A percentile compares a stretch with the other conserved stretches of the same genome.
phyloP scores from a whole-genome alignment of 2,113 vertebrate species.

The Oncorhynchus gorbuscha region DNA sequence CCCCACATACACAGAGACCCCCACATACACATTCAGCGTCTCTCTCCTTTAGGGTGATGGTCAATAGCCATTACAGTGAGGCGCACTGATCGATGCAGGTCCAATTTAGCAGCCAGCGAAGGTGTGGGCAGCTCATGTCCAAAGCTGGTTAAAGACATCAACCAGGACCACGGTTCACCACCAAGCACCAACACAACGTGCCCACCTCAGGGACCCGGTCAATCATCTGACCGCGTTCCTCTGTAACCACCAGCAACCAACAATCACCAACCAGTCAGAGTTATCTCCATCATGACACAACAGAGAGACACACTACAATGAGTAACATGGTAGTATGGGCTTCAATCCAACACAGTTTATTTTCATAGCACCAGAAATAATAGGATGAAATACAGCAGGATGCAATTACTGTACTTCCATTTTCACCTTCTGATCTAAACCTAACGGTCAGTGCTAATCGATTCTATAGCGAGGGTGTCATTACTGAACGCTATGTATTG shows the following conservation, averaged over 20 bases:
- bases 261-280: no score
- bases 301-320: no score
- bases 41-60: not conserved
- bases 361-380: no score
- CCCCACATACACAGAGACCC: no score
- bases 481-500: not conserved
- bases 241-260: not conserved
- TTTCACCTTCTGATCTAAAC: no score
- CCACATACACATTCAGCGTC: not conserved
- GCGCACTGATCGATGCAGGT: constrained; percentile 20
- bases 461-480: not conserved
- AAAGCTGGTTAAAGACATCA: constrained; percentile 33
- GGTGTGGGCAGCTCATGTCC: constrained; percentile 9
- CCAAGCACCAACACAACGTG: constrained; percentile 6
- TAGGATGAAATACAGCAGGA: no score
- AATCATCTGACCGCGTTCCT: constrained; percentile 10
- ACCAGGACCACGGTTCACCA: not conserved
- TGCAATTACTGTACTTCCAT: no score
- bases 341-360: no score
- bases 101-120: constrained; percentile 22
- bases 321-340: no score
- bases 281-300: no score
- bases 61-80: constrained; percentile 33
- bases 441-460: no score
- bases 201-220: not conserved